phyloP scores from a whole-genome alignment of 2,113 vertebrate species.

The Eira barbara region DNA sequence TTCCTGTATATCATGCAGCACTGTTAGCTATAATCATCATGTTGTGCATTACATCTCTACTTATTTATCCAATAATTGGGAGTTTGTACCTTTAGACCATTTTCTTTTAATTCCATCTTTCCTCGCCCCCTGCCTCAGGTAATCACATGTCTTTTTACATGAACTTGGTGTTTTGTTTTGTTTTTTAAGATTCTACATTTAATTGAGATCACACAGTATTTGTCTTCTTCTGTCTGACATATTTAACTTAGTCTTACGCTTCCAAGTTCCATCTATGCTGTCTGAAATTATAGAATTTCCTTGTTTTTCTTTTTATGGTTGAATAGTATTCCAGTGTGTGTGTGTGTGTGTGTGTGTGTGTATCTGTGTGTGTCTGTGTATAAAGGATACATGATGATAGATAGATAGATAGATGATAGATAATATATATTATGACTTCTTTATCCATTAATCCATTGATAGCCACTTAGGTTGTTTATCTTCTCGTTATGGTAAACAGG shows the following conservation, averaged over 20 bases:
- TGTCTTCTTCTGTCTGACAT: not conserved
- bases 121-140: not conserved
- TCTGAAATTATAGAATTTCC: not conserved
- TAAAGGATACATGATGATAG: not conserved
- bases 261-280: not conserved
- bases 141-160: not conserved
- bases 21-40: not conserved
- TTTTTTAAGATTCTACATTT: not conserved
- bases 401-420: not conserved
- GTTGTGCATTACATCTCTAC: not conserved
- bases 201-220: not conserved
- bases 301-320: not conserved
- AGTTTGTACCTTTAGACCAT: not conserved
- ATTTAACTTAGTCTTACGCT: not conserved
- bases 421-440: not conserved
- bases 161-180: not conserved
- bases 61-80: not conserved
- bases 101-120: not conserved
- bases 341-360: not conserved
- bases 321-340: not conserved
- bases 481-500: not conserved
- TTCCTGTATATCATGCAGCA: not conserved
- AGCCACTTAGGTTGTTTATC: not conserved
- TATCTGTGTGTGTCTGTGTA: not conserved
- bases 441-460: not conserved